A percentile compares a stretch with the other conserved stretches of the same genome.
phyloP scores from a whole-genome alignment of 23 tunicate species.

The Aplidium turbinatum region DNA sequence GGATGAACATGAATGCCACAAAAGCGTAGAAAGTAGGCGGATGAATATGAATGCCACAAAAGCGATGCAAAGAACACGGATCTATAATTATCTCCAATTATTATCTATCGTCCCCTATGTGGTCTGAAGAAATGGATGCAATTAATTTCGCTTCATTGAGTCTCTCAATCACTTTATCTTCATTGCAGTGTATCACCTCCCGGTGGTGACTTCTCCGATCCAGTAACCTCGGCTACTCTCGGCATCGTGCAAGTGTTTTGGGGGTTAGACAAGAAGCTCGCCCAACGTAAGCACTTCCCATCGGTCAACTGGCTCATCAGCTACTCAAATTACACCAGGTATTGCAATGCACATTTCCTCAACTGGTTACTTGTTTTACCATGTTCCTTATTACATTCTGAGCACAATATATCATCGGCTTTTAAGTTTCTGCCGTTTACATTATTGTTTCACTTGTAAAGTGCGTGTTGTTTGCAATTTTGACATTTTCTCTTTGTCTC shows the following conservation, averaged over 20 bases:
- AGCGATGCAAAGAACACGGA: too few relatives aligned
- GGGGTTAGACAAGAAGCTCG: conserved; percentile 98
- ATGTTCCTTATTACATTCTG: too few relatives aligned
- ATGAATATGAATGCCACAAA: too few relatives aligned
- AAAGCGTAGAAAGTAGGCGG: too few relatives aligned
- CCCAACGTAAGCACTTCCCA: conserved; percentile 97
- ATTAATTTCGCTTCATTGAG: not conserved
- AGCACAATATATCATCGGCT: too few relatives aligned
- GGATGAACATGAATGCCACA: too few relatives aligned
- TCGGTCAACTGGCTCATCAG: conserved; percentile 98
- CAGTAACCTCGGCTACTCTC: conserved; percentile 97
- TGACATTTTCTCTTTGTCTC: not conserved
- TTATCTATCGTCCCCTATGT: too few relatives aligned
- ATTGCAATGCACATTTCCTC: too few relatives aligned
- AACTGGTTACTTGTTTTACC: too few relatives aligned
- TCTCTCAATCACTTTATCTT: not conserved
- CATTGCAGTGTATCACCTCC: conserved; percentile 96
- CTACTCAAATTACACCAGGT: conserved; percentile 95
- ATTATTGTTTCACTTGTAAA: not conserved
- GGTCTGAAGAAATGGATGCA: too few relatives aligned
- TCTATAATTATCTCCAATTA: too few relatives aligned
- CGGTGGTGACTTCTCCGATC: conserved; percentile 99
- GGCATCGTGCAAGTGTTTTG: conserved; percentile 99
- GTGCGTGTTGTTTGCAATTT: not conserved
- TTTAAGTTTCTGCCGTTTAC: not conserved